Conservation (phyloP, 2,797 vertebrate genomes). For the Cyprinodon diabolis region DNA sequence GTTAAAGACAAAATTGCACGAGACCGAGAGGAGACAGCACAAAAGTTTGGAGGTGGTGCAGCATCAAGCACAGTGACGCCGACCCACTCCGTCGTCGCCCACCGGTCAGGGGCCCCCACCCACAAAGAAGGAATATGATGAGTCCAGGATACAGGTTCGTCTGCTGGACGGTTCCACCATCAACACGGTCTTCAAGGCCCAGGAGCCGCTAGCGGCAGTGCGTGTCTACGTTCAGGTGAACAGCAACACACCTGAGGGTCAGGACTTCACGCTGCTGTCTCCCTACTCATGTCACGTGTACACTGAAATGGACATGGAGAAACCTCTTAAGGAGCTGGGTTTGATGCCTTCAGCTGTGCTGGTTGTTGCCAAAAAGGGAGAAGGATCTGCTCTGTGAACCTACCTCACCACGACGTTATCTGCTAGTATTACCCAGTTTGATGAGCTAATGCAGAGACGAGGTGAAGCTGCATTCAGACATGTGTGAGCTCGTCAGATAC, state of each 20-base stretch:
- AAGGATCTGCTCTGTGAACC: slow-evolving; percentile 68
- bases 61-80: slow-evolving; percentile 58
- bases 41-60: slow-evolving; percentile 85
- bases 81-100: slow-evolving; percentile 72
- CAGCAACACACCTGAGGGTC: slow-evolving; percentile 83
- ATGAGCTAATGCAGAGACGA: slow-evolving; percentile 31
- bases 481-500: not conserved
- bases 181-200: slow-evolving; percentile 87
- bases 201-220: slow-evolving; percentile 91
- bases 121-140: slow-evolving; percentile 90
- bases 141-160: slow-evolving; percentile 94
- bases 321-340: slow-evolving; percentile 92
- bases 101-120: slow-evolving; percentile 87
- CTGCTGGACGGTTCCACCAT: slow-evolving; percentile 89
- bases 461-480: slow-evolving; percentile 29
- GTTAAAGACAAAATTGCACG: slow-evolving; percentile 94
- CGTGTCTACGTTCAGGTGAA: slow-evolving; percentile 92
- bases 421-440: slow-evolving; percentile 56
- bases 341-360: slow-evolving; percentile 94
- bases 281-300: slow-evolving; percentile 90
- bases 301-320: slow-evolving; percentile 95
- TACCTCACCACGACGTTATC: slow-evolving; percentile 69
- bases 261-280: slow-evolving; percentile 89
- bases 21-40: slow-evolving; percentile 91
- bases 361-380: slow-evolving; percentile 90